phyloP scores from a whole-genome alignment of 2,888 invertebrate species.

The Orthosia cruda region DNA sequence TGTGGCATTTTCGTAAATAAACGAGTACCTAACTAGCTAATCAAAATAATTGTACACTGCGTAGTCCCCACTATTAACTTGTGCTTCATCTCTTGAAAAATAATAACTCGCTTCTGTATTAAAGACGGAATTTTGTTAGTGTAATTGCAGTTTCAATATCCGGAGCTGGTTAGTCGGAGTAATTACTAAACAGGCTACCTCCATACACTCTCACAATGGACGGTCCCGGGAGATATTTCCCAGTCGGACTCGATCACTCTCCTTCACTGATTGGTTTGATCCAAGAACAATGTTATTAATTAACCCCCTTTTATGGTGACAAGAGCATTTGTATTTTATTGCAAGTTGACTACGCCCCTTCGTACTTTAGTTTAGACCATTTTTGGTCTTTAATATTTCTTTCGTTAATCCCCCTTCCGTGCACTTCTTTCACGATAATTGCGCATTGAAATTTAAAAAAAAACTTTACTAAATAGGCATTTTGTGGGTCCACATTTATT shows the following conservation, averaged over 20 bases:
- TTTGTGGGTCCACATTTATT: neutral
- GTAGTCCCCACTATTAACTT: neutral
- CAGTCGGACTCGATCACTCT: conserved; percentile 33
- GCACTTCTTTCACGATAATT: neutral
- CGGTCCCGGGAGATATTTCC: conserved; percentile 50
- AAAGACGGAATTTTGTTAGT: neutral
- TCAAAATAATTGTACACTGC: neutral
- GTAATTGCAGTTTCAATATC: conserved; percentile 37
- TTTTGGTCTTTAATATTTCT: neutral
- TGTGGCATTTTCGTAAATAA: neutral
- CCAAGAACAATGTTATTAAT: conserved; percentile 44
- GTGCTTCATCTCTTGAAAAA: neutral
- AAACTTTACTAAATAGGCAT: neutral
- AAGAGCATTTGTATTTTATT: conserved; percentile 12
- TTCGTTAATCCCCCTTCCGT: neutral
- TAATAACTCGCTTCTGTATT: conserved; percentile 9
- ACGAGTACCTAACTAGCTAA: no score
- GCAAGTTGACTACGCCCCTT: neutral
- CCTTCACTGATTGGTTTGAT: conserved; percentile 48
- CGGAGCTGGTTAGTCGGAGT: conserved; percentile 29
- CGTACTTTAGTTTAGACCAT: neutral
- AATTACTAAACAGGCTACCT: conserved; percentile 50
- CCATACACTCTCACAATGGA: conserved; percentile 48
- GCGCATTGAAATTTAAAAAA: neutral
- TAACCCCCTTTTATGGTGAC: conserved; percentile 20